Evolutionary conservation across 2,797 vertebrate species (phyloP), one percentile per base, ranked within the genome.

Genomic region (Siniperca undulata): DNA sequence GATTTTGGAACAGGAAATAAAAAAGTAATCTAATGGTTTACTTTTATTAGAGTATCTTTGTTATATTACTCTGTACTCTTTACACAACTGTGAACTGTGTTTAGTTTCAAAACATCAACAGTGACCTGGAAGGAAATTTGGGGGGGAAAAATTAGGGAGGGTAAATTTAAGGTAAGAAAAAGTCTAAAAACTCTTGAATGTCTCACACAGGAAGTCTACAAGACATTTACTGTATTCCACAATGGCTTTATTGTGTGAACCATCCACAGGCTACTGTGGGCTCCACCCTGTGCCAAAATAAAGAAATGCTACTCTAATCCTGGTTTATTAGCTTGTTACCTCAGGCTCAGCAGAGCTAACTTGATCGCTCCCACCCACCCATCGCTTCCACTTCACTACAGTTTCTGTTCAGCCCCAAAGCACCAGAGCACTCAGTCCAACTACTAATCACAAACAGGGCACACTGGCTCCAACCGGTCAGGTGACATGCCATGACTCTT

Each of bases 81-180:
- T 64, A 65, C 22, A 78, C 64, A 77, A 27, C 58, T 65, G 40
- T 50, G 3, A 84, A 42, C 68, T 53, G 20, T 69, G 56, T 70
- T 74, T 46, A 62, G 36, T 77, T 72, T 72, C 53, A 58, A 82
- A 80, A 80, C 14, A 80, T 69, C 19, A 73, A 13, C n/a, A 4
- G 24, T 74, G 70, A 77, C 62, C 68, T 64, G 56, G 24, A 58
- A 67, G 71, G 56, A 72, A 68, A 70, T 72, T 55, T 52, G 53
- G 0, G 2, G 46, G 58, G 44, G 19, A 69, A 58, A 24, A 79
- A 79, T 70, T 14, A 34, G 4, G 4, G 24, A 46, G 59, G 12
- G 13, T 68, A 38, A 60, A 60, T 67, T 56, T 14, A 75, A 67
- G 6, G 17, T 59, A 76, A 58, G n/a, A 1, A 34, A 50, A 73